Evolutionary conservation across 1,140 invertebrate species (phyloP).

Genomic region (Leptopilina boulardi): DNA sequence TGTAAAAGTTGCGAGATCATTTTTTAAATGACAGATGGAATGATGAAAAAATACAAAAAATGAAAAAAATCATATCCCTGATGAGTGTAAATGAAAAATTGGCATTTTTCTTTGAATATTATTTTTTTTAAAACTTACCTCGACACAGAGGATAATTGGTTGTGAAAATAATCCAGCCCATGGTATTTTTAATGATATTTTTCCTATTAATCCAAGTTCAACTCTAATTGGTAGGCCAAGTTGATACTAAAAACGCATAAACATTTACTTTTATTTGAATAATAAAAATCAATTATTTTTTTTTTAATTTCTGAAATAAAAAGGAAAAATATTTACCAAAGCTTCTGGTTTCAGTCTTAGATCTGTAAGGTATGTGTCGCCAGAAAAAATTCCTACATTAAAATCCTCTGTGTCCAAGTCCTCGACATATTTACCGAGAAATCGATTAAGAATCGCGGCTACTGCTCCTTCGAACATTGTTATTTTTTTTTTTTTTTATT

Average conservation of each 20-base stretch:
- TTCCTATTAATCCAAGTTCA: conserved; percentile 86
- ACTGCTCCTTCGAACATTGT: conserved; percentile 89
- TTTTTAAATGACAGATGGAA: conserved; percentile 3
- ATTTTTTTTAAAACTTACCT: conserved; percentile 71
- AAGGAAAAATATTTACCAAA: conserved; percentile 78
- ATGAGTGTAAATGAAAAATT: neutral
- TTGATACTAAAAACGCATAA: conserved; percentile 84
- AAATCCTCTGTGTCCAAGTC: conserved; percentile 89
- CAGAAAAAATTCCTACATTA: conserved; percentile 88
- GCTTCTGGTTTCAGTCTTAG: conserved; percentile 88
- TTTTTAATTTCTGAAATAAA: conserved; percentile 38
- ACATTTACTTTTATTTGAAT: conserved; percentile 17
- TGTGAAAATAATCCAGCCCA: conserved; percentile 85
- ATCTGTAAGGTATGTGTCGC: conserved; percentile 86
- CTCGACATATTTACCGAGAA: conserved; percentile 88
- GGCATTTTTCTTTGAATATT: neutral
- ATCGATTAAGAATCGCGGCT: conserved; percentile 85
- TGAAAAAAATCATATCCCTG: neutral
- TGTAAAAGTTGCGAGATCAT: too few relatives aligned
- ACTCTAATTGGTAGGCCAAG: conserved; percentile 88
- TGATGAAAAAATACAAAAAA: too few relatives aligned
- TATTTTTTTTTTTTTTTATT: conserved; percentile 63
- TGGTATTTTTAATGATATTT: conserved; percentile 86
- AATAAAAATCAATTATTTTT: conserved; percentile 24
- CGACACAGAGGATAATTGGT: conserved; percentile 82